Evolutionary conservation across 2,113 vertebrate species (phyloP).

Genomic region (Clarias batrachus): DNA sequence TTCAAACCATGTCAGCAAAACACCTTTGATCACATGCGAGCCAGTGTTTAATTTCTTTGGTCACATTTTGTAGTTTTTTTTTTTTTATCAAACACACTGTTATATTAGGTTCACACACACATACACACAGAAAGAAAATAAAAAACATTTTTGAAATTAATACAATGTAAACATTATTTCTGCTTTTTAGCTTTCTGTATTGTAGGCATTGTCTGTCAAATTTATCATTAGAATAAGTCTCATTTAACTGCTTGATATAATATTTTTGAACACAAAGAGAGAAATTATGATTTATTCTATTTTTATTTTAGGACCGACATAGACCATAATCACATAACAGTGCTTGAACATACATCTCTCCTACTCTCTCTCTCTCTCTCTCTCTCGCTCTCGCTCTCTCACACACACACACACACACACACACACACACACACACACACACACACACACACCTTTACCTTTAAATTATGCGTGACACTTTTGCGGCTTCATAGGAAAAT

Average conservation of each 20-base stretch:
- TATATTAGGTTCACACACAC: background rate
- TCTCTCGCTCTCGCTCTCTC: no score
- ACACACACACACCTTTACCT: background rate
- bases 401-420: no score
- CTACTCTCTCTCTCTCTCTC: no score
- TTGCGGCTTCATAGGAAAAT: background rate
- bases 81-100: background rate
- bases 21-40: background rate
- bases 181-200: background rate
- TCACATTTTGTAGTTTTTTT: background rate
- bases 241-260: background rate
- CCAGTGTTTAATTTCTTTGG: background rate
- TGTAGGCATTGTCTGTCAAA: background rate
- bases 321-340: no score
- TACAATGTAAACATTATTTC: background rate
- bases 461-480: background rate
- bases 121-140: background rate
- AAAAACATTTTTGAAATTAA: background rate
- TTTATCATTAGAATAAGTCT: background rate
- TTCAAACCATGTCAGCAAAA: background rate
- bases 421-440: background rate
- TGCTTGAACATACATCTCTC: no score
- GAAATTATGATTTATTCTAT: background rate
- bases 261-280: background rate
- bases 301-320: no score